These are phyloP conservation scores for Alsophila aescularia DNA, from an alignment of 2,888 invertebrate species.

Conservation along the genomic window DNA sequence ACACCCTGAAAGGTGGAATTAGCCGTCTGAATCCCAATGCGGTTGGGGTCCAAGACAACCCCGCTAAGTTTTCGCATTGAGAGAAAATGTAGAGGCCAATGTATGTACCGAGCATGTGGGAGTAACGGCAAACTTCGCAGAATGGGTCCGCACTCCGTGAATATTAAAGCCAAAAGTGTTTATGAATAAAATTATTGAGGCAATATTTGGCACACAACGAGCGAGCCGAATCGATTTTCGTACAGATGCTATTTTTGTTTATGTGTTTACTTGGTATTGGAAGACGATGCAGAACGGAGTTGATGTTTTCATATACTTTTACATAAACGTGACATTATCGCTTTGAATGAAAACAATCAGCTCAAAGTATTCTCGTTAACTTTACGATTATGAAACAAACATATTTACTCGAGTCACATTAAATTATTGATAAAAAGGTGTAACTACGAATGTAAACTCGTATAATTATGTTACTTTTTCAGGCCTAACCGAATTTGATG, in stretches of 20 bases:
- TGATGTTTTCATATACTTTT: not conserved
- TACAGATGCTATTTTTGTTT: constrained; percentile 4
- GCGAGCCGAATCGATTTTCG: constrained; percentile 1
- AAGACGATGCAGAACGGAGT: constrained; percentile 7
- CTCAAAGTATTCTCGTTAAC: not conserved
- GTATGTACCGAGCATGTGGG: constrained; percentile 17
- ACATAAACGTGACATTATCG: not conserved
- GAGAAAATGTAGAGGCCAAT: constrained; percentile 17
- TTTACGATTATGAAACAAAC: not conserved
- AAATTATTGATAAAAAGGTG: no score
- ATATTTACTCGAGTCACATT: no score
- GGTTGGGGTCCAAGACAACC: constrained; percentile 4
- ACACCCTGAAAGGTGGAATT: no score
- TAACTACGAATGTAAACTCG: no score
- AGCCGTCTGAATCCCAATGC: no score
- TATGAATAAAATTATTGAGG: constrained; percentile 19
- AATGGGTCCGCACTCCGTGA: constrained; percentile 10
- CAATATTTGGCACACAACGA: constrained; percentile 4
- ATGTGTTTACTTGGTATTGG: constrained; percentile 8
- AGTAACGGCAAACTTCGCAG: constrained; percentile 16
- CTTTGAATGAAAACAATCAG: not conserved
- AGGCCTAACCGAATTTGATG: no score
- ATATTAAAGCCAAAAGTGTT: constrained; percentile 16
- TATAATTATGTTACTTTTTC: no score
- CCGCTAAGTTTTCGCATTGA: constrained; percentile 21